Base-by-base conservation (phyloP, 2,113 vertebrate genomes). In the Malurus cyaneus region DNA sequence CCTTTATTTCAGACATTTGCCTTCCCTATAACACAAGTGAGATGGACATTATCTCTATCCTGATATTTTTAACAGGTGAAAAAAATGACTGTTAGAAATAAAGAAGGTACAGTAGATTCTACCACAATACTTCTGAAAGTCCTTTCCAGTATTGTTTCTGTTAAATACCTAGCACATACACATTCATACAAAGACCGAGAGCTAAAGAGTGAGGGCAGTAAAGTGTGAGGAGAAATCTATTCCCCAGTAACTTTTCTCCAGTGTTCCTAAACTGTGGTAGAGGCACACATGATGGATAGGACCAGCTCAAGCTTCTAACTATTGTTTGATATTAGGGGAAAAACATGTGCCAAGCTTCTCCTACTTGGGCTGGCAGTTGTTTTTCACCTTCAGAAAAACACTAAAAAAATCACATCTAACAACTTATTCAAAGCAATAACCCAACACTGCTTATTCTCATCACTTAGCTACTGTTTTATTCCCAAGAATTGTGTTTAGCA, bases 151-250 rank as follows among this genome's bases (percentile, higher is more conserved):
- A 24, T 6, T 57, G 15, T 15, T 44, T 53, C 36, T 56, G 25
- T 28, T 61, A 44, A 52, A 46, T 82, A 15, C 11, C 18, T 28
- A 84, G 15, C 14, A 88, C 25, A 5, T 25, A 39, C 4, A 26
- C 20, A 29, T 29, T 47, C 52, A 34, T 10, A 59, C 20, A 42
- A 0, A 0, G 25, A 32, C 18, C 2, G 2, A 82, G 24, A 73
- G 14, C 19, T 7, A 31, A 13, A n/a, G 31, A 61, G 17, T 20
- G 62, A 74, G 4, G 3, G 11, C 47, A 79, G 12, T 6, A 53
- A 61, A 66, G n/a, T 9, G 5, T 1, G 0, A 28, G 9, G 12
- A 44, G 5, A 69, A 80, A 41, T 19, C 1, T 2, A 9, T 19
- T 24, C 25, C 46, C 6, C 18, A 14, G 2, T 4, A 32, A 31